Percentiles rank a stretch among this genome's conserved stretches.
These are phyloP conservation scores for Bradysia coprophila DNA, from an alignment of 1,140 invertebrate species.

Conservation along the genomic window DNA sequence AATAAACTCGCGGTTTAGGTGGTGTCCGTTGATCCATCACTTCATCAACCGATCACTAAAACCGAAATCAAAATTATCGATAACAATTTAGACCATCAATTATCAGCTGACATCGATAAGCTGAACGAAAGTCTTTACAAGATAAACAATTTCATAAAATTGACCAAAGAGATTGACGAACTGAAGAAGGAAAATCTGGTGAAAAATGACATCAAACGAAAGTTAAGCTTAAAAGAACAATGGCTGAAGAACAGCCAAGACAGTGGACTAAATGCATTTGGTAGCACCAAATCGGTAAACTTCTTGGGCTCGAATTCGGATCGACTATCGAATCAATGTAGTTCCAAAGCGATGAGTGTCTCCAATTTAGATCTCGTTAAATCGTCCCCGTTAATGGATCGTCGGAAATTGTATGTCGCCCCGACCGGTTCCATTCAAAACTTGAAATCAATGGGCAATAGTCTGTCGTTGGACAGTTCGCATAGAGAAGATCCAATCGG, in stretches of 20 bases:
- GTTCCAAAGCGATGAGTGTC: no score
- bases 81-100: slow-evolving; percentile 12
- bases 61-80: slow-evolving; percentile 9
- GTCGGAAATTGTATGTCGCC: no score
- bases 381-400: no score
- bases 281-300: no score
- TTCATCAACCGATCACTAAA: neutral
- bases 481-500: neutral
- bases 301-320: no score
- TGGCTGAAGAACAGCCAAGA: slow-evolving; percentile 10
- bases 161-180: slow-evolving; percentile 20
- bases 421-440: no score
- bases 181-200: slow-evolving; percentile 22
- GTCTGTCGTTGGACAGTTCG: no score
- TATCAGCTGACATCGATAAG: slow-evolving; percentile 19
- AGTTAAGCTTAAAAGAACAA: slow-evolving; percentile 21
- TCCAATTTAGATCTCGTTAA: no score
- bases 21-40: neutral
- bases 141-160: slow-evolving; percentile 20
- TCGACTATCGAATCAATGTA: no score
- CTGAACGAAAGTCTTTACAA: slow-evolving; percentile 22
- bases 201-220: slow-evolving; percentile 21
- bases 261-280: no score
- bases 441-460: no score
- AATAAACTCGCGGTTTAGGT: no score